phyloP scores from a whole-genome alignment of 2,113 vertebrate species.

The Marcusenius ussheri region DNA sequence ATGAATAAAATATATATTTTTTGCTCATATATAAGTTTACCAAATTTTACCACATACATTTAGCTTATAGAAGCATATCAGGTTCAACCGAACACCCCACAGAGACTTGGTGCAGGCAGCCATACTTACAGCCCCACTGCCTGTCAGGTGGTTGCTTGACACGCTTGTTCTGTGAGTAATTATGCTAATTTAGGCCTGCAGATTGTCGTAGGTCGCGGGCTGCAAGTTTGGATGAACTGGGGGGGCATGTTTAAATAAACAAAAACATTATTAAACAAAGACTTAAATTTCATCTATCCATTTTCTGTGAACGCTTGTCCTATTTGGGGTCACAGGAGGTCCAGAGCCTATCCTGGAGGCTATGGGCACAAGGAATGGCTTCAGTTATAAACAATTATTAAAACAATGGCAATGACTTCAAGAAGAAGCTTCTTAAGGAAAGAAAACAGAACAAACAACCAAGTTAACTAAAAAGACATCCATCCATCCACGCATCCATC shows the following conservation, averaged over 20 bases:
- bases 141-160: not conserved
- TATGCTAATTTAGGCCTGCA: not conserved
- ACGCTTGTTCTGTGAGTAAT: not conserved
- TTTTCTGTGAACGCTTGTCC: no score
- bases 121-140: not conserved
- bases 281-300: no score
- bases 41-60: not conserved
- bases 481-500: not conserved
- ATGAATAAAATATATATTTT: not conserved
- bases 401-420: no score
- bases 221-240: not conserved
- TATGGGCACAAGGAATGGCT: no score
- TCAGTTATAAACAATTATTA: no score
- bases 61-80: not conserved
- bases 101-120: no score
- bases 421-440: no score
- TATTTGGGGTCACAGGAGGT: no score
- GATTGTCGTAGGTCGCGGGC: not conserved
- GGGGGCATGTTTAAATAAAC: not conserved
- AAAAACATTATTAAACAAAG: not conserved
- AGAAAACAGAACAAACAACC: not conserved
- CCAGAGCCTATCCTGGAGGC: no score
- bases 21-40: not conserved
- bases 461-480: not conserved
- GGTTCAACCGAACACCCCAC: not conserved